Conservation (phyloP, 2,797 vertebrate genomes). For the Monodelphis domestica region DNA sequence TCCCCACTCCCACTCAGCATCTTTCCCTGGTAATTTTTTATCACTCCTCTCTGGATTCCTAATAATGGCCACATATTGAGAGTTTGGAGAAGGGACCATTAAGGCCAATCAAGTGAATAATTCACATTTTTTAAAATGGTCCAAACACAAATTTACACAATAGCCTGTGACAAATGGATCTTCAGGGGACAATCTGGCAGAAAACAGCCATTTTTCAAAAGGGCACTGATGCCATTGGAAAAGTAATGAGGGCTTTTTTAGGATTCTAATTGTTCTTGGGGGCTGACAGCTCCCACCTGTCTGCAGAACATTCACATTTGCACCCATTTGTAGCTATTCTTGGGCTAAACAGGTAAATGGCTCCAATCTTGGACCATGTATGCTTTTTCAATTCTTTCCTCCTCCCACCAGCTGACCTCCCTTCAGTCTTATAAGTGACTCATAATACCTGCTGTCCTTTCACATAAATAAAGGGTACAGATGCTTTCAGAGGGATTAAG, state of each 20-base stretch:
- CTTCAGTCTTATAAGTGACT: background rate
- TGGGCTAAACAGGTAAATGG: background rate
- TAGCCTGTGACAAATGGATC: constrained; percentile 80
- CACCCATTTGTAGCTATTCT: background rate
- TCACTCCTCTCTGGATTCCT: constrained; percentile 63
- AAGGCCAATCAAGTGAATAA: constrained; percentile 82
- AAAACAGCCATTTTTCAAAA: constrained; percentile 80
- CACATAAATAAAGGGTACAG: background rate
- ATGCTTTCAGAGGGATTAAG: background rate
- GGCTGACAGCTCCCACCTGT: background rate
- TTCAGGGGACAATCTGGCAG: constrained; percentile 80
- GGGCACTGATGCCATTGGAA: constrained; percentile 61
- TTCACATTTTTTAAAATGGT: constrained; percentile 77
- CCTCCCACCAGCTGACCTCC: background rate
- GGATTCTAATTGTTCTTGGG: constrained; percentile 39
- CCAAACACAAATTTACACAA: constrained; percentile 83
- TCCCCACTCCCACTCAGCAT: constrained; percentile 64
- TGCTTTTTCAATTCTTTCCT: background rate
- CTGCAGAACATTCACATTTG: background rate
- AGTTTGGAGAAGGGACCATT: constrained; percentile 71
- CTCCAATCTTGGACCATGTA: background rate
- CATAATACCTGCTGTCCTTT: background rate
- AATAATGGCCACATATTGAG: constrained; percentile 71
- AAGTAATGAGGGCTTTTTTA: constrained; percentile 63
- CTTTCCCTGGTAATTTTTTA: constrained; percentile 65